Evolutionary conservation across 2,888 invertebrate species (phyloP).

Genomic region (Troides aeacus): DNA sequence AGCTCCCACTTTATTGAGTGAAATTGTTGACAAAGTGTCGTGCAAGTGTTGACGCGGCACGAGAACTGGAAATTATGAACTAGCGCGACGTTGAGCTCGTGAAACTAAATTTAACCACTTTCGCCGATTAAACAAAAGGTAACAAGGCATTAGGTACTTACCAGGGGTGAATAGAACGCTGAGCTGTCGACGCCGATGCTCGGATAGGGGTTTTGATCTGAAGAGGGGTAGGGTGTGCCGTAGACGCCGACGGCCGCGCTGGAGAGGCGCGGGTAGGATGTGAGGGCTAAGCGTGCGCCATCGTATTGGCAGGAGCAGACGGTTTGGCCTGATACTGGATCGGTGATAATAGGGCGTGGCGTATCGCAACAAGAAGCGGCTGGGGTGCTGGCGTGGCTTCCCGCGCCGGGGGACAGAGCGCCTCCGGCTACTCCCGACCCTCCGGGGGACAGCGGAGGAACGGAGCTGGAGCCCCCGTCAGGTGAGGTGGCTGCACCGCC

Average conservation of each 20-base stretch:
- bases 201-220: constrained; percentile 95
- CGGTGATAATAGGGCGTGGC: constrained; percentile 94
- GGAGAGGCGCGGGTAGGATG: constrained; percentile 87
- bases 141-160: constrained; percentile 78
- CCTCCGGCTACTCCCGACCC: constrained; percentile 83
- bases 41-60: not conserved
- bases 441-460: constrained; percentile 86
- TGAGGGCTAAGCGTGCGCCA: constrained; percentile 90
- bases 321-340: constrained; percentile 94
- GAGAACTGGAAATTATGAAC: not conserved
- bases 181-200: constrained; percentile 96
- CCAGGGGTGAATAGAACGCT: constrained; percentile 96
- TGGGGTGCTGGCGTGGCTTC: constrained; percentile 75
- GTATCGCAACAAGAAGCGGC: constrained; percentile 91
- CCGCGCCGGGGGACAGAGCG: constrained; percentile 81
- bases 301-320: constrained; percentile 97
- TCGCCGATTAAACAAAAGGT: too few species aligned
- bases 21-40: constrained; percentile 1
- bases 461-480: constrained; percentile 84
- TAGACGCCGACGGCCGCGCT: constrained; percentile 90
- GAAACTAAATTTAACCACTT: too few species aligned
- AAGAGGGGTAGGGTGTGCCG: constrained; percentile 92
- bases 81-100: too few species aligned
- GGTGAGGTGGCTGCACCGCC: constrained; percentile 88
- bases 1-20: constrained; percentile 2